Conservation (phyloP, 2,113 vertebrate genomes). For the Alligator mississippiensis region DNA sequence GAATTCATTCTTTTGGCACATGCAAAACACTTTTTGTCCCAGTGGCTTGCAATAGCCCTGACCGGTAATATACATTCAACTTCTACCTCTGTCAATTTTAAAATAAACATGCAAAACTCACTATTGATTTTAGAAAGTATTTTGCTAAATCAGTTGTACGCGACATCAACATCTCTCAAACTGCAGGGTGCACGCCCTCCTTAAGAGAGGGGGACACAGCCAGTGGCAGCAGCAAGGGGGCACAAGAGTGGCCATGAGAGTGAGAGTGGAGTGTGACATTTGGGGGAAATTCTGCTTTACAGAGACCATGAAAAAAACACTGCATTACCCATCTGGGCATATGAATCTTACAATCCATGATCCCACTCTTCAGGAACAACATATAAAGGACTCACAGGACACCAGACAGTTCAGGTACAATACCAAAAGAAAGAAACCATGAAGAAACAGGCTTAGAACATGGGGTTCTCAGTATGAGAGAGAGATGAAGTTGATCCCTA, state of each 20-base stretch:
- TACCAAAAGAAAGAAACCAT: slow-evolving; percentile 54
- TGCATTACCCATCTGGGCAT: background rate
- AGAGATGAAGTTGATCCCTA: slow-evolving; percentile 69
- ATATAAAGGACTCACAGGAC: slow-evolving; percentile 29
- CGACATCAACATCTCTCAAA: no score
- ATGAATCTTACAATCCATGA: slow-evolving; percentile 47
- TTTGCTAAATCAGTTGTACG: slow-evolving; percentile 33
- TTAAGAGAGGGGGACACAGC: no score
- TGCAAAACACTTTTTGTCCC: slow-evolving; percentile 39
- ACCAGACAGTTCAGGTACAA: slow-evolving; percentile 73
- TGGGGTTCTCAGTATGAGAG: slow-evolving; percentile 61
- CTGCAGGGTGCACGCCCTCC: no score
- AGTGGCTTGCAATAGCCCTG: slow-evolving; percentile 39
- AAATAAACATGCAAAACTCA: slow-evolving; percentile 14
- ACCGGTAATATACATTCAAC: slow-evolving; percentile 17
- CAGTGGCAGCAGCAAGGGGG: no score
- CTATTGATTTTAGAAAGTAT: slow-evolving; percentile 38
- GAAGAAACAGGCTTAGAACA: slow-evolving; percentile 63
- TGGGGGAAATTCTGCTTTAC: background rate
- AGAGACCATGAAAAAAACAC: slow-evolving; percentile 18
- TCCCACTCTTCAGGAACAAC: background rate
- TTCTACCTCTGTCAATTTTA: slow-evolving; percentile 54
- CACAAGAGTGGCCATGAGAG: no score
- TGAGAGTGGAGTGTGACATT: no score
- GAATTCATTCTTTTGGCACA: slow-evolving; percentile 19